These are phyloP conservation scores for Mesocricetus auratus DNA, from an alignment of 2,113 vertebrate genomes.

Conservation along the genomic window DNA sequence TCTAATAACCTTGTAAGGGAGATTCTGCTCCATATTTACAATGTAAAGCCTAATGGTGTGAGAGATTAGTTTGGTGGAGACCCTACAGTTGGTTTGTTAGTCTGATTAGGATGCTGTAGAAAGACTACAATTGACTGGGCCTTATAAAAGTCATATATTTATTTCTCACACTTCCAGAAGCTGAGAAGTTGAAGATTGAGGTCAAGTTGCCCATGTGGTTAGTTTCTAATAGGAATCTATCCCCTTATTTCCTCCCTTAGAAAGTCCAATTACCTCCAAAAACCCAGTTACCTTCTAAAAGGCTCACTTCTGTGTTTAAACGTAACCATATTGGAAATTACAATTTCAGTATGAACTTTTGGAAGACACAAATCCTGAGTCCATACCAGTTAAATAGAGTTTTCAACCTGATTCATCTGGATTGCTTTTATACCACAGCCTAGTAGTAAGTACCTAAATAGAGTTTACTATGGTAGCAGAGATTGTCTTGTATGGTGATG, in stretches of 20 bases:
- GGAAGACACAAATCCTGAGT: neutral
- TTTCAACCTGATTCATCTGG: slow-evolving; percentile 55
- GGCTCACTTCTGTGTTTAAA: neutral
- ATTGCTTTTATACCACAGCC: slow-evolving; percentile 38
- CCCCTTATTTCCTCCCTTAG: neutral
- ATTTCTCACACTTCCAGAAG: neutral
- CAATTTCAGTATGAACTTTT: neutral
- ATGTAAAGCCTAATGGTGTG: neutral
- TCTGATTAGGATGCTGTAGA: neutral
- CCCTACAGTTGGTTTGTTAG: neutral
- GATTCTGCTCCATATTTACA: neutral
- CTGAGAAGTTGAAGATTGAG: neutral
- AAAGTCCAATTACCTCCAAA: neutral
- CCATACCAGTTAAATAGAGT: neutral
- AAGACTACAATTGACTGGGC: neutral
- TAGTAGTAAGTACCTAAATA: neutral
- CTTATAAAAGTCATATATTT: neutral
- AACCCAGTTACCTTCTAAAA: slow-evolving; percentile 13
- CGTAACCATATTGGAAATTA: neutral
- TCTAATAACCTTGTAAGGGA: slow-evolving; percentile 20
- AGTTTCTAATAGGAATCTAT: neutral
- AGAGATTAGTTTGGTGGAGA: slow-evolving; percentile 38
- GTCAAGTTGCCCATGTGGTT: neutral
- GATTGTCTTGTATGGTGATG: neutral
- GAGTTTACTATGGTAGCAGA: slow-evolving; percentile 5